These are phyloP conservation scores for Bothrops alternatus DNA, from an alignment of 2,797 vertebrate genomes.

Conservation along the genomic window DNA sequence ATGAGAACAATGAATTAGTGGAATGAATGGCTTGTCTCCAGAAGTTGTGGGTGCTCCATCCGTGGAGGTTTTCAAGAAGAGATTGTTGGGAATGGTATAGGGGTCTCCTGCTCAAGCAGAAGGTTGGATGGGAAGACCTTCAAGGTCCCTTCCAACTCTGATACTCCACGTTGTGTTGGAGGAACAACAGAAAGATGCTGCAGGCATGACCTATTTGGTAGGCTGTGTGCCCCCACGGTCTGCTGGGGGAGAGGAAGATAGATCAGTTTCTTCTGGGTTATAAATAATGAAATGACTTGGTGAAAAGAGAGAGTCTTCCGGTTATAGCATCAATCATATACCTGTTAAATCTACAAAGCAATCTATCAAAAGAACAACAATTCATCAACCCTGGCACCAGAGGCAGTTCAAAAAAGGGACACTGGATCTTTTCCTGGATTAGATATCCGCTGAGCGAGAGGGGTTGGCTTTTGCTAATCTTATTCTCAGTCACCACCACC, in stretches of 20 bases:
- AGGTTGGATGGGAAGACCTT: neutral
- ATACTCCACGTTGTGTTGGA: neutral
- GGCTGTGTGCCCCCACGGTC: neutral
- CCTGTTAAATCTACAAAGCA: conserved; percentile 41
- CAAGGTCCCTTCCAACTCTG: neutral
- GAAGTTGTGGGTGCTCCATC: neutral
- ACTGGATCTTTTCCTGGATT: neutral
- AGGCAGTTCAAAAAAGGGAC: conserved; percentile 27
- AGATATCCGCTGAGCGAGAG: neutral
- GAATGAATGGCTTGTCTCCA: neutral
- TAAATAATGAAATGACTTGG: conserved; percentile 46
- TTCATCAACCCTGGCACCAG: conserved; percentile 37
- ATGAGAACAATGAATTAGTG: neutral
- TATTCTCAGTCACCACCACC: neutral
- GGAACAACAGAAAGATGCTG: no score
- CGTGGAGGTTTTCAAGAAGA: neutral
- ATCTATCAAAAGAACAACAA: conserved; percentile 44
- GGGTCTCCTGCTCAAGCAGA: neutral
- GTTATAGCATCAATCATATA: conserved; percentile 45
- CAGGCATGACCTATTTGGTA: neutral
- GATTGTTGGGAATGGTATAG: neutral
- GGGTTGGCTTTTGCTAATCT: neutral
- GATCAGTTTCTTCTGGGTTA: conserved; percentile 41
- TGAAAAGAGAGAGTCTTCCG: conserved; percentile 37
- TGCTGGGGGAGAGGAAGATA: neutral